A percentile compares a stretch with the other conserved stretches of the same genome.
These are phyloP conservation scores for Vicugna pacos DNA, from an alignment of 2,113 vertebrate genomes.

Conservation along the genomic window DNA sequence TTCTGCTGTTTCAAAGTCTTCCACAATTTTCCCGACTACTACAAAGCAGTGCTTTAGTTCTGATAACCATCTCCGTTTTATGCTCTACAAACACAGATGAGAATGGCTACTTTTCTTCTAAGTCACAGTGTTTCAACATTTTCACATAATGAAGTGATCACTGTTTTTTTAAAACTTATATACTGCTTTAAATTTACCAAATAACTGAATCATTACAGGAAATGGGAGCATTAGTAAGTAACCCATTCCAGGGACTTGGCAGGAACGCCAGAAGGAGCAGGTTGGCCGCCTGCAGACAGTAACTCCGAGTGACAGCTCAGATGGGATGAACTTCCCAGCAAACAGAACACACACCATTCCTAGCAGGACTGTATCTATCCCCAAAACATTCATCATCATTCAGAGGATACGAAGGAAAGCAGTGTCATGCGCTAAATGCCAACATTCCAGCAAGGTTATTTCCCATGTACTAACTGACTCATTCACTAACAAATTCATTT, in stretches of 20 bases:
- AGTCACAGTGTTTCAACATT: constrained; percentile 10
- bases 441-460: constrained; percentile 24
- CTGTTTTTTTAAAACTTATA: neutral
- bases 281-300: neutral
- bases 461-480: neutral
- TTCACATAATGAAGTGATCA: neutral
- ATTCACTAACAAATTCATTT: constrained; percentile 18
- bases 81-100: neutral
- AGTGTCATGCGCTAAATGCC: neutral
- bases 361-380: neutral
- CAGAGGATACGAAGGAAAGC: neutral
- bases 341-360: neutral
- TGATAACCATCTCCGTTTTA: neutral
- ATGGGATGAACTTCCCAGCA: neutral
- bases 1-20: neutral
- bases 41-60: constrained; percentile 21
- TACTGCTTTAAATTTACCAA: constrained; percentile 26
- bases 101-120: neutral
- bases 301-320: neutral
- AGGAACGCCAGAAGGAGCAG: neutral
- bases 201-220: neutral
- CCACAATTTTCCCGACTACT: neutral
- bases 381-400: neutral
- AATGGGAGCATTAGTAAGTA: neutral
- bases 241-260: neutral